phyloP scores from a whole-genome alignment of 2,797 vertebrate species.

The Argentina silus region DNA sequence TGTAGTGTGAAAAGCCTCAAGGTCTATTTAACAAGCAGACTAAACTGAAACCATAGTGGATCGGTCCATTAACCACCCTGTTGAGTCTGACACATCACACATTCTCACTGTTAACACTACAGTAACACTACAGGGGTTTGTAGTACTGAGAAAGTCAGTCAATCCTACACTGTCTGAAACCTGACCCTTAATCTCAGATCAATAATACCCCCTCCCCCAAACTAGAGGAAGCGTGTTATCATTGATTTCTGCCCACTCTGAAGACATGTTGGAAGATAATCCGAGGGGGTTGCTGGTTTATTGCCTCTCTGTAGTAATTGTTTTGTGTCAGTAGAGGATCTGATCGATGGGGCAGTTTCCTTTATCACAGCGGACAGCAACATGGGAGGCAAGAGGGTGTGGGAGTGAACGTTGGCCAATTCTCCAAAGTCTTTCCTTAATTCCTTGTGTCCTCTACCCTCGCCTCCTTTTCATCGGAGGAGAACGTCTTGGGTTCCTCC shows the following conservation, averaged over 20 bases:
- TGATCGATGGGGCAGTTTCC: background rate
- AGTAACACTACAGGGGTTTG: background rate
- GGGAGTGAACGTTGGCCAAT: too few relatives aligned
- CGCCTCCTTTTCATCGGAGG: too few relatives aligned
- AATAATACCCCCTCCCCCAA: background rate
- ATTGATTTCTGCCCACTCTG: background rate
- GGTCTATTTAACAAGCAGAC: too few relatives aligned
- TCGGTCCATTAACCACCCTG: too few relatives aligned
- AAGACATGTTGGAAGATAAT: background rate
- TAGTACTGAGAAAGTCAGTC: background rate
- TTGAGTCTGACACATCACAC: too few relatives aligned
- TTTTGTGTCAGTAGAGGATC: background rate
- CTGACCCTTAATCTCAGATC: background rate
- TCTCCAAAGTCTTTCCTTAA: too few relatives aligned
- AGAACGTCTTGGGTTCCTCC: too few relatives aligned
- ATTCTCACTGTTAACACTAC: too few relatives aligned
- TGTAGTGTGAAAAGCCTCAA: too few relatives aligned
- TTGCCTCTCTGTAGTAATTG: background rate
- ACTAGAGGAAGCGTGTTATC: background rate
- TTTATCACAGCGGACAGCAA: background rate
- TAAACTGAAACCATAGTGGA: too few relatives aligned
- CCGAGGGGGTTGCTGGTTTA: background rate
- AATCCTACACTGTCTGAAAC: background rate
- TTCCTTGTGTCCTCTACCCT: too few relatives aligned
- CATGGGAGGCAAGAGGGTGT: too few relatives aligned